Conservation (phyloP, 2,888 invertebrate species). For the Auanema sp. region DNA sequence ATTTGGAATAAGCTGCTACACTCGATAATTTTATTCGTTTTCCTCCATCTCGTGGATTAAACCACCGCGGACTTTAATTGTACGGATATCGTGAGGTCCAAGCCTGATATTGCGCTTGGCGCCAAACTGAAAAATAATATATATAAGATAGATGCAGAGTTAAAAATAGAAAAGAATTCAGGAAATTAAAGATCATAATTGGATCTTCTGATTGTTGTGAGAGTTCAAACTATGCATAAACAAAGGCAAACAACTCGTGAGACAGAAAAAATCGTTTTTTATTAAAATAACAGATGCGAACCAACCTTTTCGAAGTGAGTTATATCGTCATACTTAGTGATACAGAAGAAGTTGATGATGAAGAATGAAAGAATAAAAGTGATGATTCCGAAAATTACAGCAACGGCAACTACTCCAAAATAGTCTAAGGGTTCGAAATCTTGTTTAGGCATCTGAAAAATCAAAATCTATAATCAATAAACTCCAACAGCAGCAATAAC, state of each 20-base stretch:
- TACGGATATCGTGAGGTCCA: constrained; percentile 53
- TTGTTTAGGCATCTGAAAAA: constrained; percentile 53
- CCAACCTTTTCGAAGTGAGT: constrained; percentile 61
- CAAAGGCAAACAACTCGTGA: neutral
- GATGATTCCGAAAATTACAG: constrained; percentile 44
- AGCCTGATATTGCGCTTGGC: constrained; percentile 49
- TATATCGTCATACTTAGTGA: constrained; percentile 59
- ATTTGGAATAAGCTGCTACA: too few species aligned
- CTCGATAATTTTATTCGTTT: constrained; percentile 3
- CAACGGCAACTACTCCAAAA: constrained; percentile 55
- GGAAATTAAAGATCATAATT: neutral
- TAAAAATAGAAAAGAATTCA: neutral
- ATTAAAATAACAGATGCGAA: neutral
- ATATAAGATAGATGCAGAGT: neutral
- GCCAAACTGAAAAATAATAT: constrained; percentile 46
- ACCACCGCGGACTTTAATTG: constrained; percentile 37
- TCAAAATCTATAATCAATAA: too few species aligned
- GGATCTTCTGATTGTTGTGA: too few species aligned
- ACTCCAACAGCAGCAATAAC: too few species aligned
- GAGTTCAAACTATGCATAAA: too few species aligned
- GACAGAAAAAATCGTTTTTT: neutral
- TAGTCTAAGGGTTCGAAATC: constrained; percentile 56
- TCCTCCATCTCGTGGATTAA: constrained; percentile 28
- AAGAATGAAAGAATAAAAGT: constrained; percentile 56
- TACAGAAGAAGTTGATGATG: constrained; percentile 60